Evolutionary conservation across 1,140 invertebrate genomes (phyloP).

Genomic region (Stratiolaelaps scimitus): DNA sequence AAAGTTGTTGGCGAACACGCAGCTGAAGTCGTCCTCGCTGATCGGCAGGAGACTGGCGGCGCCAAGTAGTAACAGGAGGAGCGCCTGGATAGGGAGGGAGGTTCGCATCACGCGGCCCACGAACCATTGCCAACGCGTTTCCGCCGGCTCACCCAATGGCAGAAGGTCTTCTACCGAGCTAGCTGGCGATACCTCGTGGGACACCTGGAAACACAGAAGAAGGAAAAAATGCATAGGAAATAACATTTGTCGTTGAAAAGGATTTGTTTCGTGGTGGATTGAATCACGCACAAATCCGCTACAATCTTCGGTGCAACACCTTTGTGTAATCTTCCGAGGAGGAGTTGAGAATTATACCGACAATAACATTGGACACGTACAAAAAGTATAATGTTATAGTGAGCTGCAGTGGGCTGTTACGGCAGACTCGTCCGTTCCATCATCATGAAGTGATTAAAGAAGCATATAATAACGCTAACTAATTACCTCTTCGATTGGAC

Average conservation of each 20-base stretch:
- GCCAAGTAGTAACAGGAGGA: conserved; percentile 71
- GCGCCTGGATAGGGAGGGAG: conserved; percentile 65
- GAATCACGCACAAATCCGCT: background rate
- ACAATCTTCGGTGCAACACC: background rate
- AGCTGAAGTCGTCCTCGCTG: conserved; percentile 68
- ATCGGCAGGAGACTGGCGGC: conserved; percentile 71
- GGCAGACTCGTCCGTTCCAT: no score
- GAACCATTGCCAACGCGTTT: conserved; percentile 59
- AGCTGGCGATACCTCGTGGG: conserved; percentile 15
- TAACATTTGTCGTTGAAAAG: background rate
- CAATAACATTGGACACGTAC: background rate
- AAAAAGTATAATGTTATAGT: no score
- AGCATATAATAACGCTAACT: no score
- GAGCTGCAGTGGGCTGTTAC: no score
- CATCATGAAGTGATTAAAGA: no score
- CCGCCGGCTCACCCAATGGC: background rate
- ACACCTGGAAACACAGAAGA: background rate
- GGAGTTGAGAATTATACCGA: background rate
- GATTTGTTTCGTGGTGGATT: conserved; percentile 3
- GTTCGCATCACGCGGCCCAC: conserved; percentile 70
- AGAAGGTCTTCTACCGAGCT: conserved; percentile 6
- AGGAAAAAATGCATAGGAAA: background rate
- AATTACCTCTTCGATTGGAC: no score
- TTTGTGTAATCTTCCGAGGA: background rate
- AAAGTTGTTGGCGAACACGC: conserved; percentile 66